Evolutionary conservation across 2,113 vertebrate genomes (phyloP).

Genomic region (Tetrax tetrax): DNA sequence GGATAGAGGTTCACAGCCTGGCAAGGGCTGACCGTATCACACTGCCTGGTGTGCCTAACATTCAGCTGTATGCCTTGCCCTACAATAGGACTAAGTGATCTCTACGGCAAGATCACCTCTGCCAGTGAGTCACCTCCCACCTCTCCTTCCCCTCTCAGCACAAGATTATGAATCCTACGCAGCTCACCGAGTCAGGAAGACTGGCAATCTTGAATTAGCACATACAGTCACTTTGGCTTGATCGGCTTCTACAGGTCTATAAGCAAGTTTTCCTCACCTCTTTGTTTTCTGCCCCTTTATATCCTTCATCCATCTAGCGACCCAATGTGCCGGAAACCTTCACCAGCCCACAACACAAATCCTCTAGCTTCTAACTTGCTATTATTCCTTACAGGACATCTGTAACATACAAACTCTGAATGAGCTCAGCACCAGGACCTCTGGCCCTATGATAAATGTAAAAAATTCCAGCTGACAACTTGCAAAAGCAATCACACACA

Average conservation of each 20-base stretch:
- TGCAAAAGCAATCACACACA: neutral
- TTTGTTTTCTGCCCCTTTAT: neutral
- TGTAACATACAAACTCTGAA: neutral
- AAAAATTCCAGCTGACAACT: neutral
- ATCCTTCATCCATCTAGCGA: neutral
- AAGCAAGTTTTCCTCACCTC: neutral
- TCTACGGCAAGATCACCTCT: neutral
- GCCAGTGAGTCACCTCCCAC: rapidly evolving
- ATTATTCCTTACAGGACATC: neutral
- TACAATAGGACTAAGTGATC: neutral
- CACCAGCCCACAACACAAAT: neutral
- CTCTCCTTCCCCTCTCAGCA: neutral
- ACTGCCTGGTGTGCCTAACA: neutral
- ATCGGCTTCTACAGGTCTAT: neutral
- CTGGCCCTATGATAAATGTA: neutral
- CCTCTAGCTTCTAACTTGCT: neutral
- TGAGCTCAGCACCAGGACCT: neutral
- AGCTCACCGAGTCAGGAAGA: neutral
- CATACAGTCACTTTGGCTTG: neutral
- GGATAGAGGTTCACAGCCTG: neutral
- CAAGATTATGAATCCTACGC: neutral
- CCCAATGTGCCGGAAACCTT: neutral
- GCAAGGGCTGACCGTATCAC: neutral
- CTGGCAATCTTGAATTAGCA: neutral
- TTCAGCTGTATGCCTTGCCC: neutral